Evolutionary conservation across 2,113 vertebrate genomes (phyloP), one percentile per base, ranked within the genome.

Genomic region (Callithrix jacchus): DNA sequence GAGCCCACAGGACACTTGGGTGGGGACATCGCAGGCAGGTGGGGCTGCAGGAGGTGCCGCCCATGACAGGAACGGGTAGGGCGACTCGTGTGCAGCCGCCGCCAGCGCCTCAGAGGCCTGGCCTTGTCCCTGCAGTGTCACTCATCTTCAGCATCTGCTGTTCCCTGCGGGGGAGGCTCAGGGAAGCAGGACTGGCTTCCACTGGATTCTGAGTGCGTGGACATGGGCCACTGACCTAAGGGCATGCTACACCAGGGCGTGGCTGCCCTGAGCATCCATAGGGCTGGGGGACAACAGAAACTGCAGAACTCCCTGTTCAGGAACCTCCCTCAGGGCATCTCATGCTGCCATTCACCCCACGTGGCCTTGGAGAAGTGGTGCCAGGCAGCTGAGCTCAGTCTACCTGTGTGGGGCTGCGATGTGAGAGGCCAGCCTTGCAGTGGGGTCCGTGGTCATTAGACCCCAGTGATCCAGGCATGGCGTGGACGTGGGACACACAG

Each of bases 391-490:
- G 9, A 74, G 77, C 47, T 37, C 37, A 2, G 45, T 3, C 13
- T 6, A 52, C 45, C 13, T 5, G 35, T 13, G 35, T n/a, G 89
- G 66, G 11, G 10, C 37, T 2, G 49, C 16, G 18, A 7, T 6
- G 0, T 0, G 45, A 23, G 27, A 23, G 40, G 23, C 87, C 42
- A 35, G 42, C 35, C 83, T 8, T 2, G 47, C 17, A 0, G 17
- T 16, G 6, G n/a, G 30, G 11, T 7, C 35, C 0, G 12, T 2
- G 35, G 18, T 76, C 76, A 0, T n/a, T 0, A 74, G 35, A 27
- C 49, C 4, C 54, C 30, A 3, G 0, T 6, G 64, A 77, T 45
- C 42, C 66, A 3, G 40, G 47, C 0, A 0, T n/a, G 20, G 0
- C 3, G 21, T 68, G 66, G 30, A 1, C 0, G 5, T 64, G 61